Conservation (phyloP, 2,888 invertebrate species). For the Papilio gigon region DNA sequence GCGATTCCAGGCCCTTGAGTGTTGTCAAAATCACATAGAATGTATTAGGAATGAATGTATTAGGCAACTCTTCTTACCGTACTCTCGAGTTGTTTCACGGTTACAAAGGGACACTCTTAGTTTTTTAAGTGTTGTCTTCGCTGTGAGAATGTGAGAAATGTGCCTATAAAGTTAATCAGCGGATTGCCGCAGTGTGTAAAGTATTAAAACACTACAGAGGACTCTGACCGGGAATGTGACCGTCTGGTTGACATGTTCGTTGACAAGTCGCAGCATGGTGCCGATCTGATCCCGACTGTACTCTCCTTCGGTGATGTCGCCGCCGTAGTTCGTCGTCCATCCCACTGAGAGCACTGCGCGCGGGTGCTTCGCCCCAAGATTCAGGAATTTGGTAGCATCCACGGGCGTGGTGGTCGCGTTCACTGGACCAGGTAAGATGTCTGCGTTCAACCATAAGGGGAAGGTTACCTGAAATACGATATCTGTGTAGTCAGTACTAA, state of each 20-base stretch:
- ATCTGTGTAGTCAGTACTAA: background rate
- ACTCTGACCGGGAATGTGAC: conserved; percentile 88
- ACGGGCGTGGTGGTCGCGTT: conserved; percentile 83
- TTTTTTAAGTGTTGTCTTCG: no score
- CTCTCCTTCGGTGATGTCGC: conserved; percentile 76
- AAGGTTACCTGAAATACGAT: conserved; percentile 81
- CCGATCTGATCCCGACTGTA: conserved; percentile 86
- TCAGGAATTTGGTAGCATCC: conserved; percentile 84
- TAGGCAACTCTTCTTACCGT: no score
- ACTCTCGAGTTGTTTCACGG: no score
- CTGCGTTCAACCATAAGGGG: conserved; percentile 94
- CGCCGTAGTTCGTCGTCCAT: conserved; percentile 89
- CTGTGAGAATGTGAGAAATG: no score
- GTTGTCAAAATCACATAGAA: no score
- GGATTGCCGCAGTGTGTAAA: no score
- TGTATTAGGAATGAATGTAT: no score
- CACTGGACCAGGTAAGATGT: conserved; percentile 90
- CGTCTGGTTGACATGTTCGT: conserved; percentile 82
- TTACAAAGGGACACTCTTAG: no score
- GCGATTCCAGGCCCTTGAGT: no score
- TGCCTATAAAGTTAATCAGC: no score
- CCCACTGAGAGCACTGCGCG: conserved; percentile 89
- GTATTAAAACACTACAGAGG: conserved; percentile 13
- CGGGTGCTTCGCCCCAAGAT: conserved; percentile 81
- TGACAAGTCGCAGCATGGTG: conserved; percentile 85